These are phyloP conservation scores for Epinephelus coioides DNA, from an alignment of 2,797 vertebrate species.

Conservation along the genomic window DNA sequence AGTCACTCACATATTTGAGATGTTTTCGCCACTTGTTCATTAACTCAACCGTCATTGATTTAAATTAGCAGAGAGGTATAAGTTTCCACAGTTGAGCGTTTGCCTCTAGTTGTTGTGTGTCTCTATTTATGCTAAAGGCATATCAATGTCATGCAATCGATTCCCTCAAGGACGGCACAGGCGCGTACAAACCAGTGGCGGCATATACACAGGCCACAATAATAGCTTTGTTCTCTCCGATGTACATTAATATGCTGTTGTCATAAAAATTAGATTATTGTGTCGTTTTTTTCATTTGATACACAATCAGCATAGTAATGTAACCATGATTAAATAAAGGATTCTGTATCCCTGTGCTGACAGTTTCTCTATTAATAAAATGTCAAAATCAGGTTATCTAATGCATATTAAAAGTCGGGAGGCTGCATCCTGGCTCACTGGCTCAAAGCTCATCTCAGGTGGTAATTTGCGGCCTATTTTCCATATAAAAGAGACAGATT, in stretches of 20 bases:
- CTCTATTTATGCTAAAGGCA: conserved; percentile 46
- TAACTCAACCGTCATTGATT: conserved; percentile 17
- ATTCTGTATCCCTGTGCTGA: conserved; percentile 62
- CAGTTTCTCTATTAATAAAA: conserved; percentile 83
- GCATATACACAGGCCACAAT: conserved; percentile 31
- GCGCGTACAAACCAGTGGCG: background rate
- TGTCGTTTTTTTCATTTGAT: conserved; percentile 63
- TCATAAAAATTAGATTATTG: conserved; percentile 70
- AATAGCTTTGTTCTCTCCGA: conserved; percentile 35
- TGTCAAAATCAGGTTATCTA: conserved; percentile 81
- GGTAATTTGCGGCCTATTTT: conserved; percentile 76
- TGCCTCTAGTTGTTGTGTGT: conserved; percentile 15
- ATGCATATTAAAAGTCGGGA: conserved; percentile 77
- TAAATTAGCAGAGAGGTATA: conserved; percentile 5
- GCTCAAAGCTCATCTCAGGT: conserved; percentile 79
- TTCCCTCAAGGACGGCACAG: conserved; percentile 41
- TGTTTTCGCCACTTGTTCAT: conserved; percentile 12
- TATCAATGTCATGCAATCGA: conserved; percentile 48
- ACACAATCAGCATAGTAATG: conserved; percentile 74
- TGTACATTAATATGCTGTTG: conserved; percentile 61
- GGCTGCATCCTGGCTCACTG: conserved; percentile 62
- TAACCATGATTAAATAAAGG: conserved; percentile 78
- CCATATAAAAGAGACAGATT: conserved; percentile 76
- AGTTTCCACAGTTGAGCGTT: background rate
- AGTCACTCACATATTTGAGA: background rate